Base-by-base conservation (phyloP, 2,888 invertebrate genomes). In the Eupithecia vulgata region DNA sequence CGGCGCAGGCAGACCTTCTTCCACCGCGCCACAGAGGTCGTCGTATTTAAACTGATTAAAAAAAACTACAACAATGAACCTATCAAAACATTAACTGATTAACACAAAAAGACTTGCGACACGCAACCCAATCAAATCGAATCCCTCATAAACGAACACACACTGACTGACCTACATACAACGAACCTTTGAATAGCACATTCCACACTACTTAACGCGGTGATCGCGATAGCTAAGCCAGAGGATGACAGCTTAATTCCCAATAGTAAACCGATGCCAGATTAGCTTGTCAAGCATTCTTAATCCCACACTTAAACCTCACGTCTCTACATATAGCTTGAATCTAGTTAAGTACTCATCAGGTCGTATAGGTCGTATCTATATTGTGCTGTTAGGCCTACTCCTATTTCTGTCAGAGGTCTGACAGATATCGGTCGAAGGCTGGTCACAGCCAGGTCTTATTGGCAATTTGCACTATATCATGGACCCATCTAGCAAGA, bases 221-320 rank as follows among this genome's bases (percentile, higher is more conserved):
- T 40, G 64, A 52, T 57, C 25, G 57, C 34, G 25, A 65, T 45
- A 62, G 62, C 57, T 64, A 34, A 68, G 65, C 57, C 25, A 57
- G 21, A 57, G 72, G 72, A 68, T 72, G 68, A 72, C 30, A 42
- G 59, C 57, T 30, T 64, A 12, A 68, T 57, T 59, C 52, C 68
- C 72, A 65, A 65, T 65, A 68, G 68, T 67, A 48, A 71, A 40
- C 64, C 52, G 37, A 42, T 68, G 17, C 15, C 37, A 59, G 59
- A 57, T 37, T 45, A 25, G 65, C 37, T 40, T 21, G 59, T 65
- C 65, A 65, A 21, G 42, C 40, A 21, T 65, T 37, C 40, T 65
- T 42, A 65, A 65, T 65, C 65, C 21, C 40, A 21, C n/a, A n/a
- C 35, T 64, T 64, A 40, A 64, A 13, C 40, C 25, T 25, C 15